phyloP scores from a whole-genome alignment of 2,113 vertebrate genomes.

The Hemicordylus capensis region DNA sequence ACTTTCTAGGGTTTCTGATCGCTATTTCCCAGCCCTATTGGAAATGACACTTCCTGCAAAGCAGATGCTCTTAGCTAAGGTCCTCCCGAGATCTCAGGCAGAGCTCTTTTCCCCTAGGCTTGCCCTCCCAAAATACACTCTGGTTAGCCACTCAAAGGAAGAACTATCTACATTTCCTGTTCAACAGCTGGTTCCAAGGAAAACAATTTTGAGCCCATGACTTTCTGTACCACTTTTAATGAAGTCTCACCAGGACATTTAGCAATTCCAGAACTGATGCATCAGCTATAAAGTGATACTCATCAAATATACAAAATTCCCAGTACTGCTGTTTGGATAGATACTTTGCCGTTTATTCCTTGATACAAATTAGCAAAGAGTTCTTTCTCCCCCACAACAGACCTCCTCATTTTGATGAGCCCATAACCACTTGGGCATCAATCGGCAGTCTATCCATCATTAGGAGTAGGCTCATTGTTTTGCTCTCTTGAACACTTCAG shows the following conservation, averaged over 20 bases:
- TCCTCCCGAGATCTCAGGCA: no score
- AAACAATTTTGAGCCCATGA: background rate
- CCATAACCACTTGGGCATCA: background rate
- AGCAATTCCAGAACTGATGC: background rate
- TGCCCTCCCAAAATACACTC: no score
- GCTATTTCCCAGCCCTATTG: no score
- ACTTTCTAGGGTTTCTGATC: no score
- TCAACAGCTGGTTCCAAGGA: no score
- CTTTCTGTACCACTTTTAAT: background rate
- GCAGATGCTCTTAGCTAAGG: no score
- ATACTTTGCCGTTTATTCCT: background rate
- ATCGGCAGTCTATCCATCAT: background rate
- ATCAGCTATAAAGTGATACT: background rate
- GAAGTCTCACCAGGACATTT: constrained; percentile 14
- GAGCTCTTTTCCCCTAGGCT: no score
- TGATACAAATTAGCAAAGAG: background rate
- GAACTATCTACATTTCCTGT: background rate
- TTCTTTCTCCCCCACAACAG: background rate
- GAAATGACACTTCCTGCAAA: no score
- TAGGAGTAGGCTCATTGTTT: background rate
- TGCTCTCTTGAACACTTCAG: background rate
- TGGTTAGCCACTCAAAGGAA: no score
- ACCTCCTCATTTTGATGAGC: background rate
- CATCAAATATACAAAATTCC: background rate
- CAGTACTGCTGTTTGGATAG: background rate